A percentile compares a stretch with the other conserved stretches of the same genome.
Conservation (phyloP, 2,113 vertebrate species). For the Furnarius figulus region DNA sequence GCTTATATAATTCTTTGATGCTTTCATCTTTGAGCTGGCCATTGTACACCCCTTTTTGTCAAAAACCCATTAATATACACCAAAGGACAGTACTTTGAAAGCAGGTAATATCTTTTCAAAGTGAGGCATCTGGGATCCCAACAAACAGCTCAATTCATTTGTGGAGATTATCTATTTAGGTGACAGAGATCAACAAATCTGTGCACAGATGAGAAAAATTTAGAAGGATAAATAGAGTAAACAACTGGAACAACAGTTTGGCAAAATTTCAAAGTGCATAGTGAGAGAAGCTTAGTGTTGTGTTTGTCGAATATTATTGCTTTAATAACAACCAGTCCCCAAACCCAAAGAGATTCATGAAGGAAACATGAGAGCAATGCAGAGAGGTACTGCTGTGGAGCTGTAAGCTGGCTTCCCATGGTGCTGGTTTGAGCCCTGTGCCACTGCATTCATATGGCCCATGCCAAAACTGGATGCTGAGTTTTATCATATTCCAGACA, state of each 20-base stretch:
- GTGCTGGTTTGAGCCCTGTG: accelerated
- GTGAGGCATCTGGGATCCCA: neutral
- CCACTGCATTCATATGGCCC: accelerated
- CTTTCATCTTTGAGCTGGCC: neutral
- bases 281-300: neutral
- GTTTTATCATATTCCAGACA: neutral
- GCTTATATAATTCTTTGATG: neutral
- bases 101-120: neutral
- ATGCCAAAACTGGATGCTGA: neutral
- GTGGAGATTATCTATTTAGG: neutral
- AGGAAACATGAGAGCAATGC: neutral
- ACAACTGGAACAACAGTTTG: neutral
- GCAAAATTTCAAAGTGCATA: neutral
- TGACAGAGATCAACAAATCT: neutral
- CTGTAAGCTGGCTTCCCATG: neutral
- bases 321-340: neutral
- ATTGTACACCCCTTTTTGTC: neutral
- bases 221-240: neutral
- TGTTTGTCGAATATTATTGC: neutral
- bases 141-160: neutral
- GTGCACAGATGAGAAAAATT: neutral
- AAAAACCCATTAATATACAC: neutral
- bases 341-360: accelerated
- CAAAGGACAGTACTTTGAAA: neutral
- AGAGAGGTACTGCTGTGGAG: neutral